Base-by-base conservation (phyloP, 2,888 invertebrate genomes). In the Amphipyra tragopoginis region DNA sequence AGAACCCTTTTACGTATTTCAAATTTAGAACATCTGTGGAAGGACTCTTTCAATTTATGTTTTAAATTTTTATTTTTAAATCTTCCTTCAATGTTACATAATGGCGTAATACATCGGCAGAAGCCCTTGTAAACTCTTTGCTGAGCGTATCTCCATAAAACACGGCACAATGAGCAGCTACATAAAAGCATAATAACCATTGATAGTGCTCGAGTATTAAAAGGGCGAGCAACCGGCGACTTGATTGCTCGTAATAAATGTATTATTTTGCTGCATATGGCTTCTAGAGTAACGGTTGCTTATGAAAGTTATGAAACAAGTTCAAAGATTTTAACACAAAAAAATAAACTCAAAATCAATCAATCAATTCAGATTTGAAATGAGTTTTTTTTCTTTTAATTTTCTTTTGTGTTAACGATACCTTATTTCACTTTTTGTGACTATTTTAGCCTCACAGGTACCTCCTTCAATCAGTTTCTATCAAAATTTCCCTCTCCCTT, bases 171-270 rank as follows among this genome's bases (percentile, higher is more conserved):
- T 54, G 26, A 34, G 0, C 5, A 6, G 9, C 13, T 13, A 13
- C 7, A 50, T 29, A 39, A 29, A 1, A 14, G 15, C 7, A 5
- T 11, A 11, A 43, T 15, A 45, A 38, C 47, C 14, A 33, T 56
- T 52, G 54, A 47, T 47, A 29, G 6, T 29, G 42, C 9, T 39
- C 39, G 5, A 21, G 43, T 36, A 36, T 53, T 42, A 51, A 51
- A 54, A 10, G 10, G 13, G 1, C 38, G 11, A 8, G 40, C 33
- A 5, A 55, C 29, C 5, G 29, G 33, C 47, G 29, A 42, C 47
- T 43, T 55, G 40, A 48, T 26, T 40, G 33, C 15, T 39, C 7
- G 11, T 21, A 15, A 8, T 47, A 44, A 34, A 44, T 42, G 8
- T 50, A 50, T 29, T 29, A 7, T 26, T 45, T 29, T 33, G 2